phyloP scores from a whole-genome alignment of 2,797 vertebrate genomes.

The Onychomys arenicola region DNA sequence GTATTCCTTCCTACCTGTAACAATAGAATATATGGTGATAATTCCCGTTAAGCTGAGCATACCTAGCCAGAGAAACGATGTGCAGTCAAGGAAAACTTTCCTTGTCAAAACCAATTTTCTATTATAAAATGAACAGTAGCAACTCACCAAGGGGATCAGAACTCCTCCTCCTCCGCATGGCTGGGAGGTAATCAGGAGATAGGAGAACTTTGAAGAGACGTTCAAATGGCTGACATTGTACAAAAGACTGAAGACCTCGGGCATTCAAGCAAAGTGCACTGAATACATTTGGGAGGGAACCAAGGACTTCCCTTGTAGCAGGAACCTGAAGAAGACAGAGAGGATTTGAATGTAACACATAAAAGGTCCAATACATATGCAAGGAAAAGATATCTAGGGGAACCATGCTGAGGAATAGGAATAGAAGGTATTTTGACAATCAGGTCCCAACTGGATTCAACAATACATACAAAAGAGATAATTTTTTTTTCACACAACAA shows the following conservation, averaged over 20 bases:
- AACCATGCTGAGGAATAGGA: background rate
- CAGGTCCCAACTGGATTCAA: slow-evolving; percentile 31
- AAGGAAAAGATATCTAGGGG: background rate
- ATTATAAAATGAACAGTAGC: slow-evolving; percentile 33
- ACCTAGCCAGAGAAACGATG: slow-evolving; percentile 51
- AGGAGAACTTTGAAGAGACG: slow-evolving; percentile 98
- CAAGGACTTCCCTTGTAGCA: slow-evolving; percentile 97
- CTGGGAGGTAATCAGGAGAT: slow-evolving; percentile 98
- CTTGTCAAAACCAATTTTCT: slow-evolving; percentile 25
- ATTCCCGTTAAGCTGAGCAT: slow-evolving; percentile 40
- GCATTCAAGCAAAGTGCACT: slow-evolving; percentile 98
- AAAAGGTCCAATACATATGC: background rate
- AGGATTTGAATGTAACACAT: background rate
- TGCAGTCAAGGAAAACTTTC: slow-evolving; percentile 51
- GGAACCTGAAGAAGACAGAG: slow-evolving; percentile 91
- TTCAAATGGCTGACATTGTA: slow-evolving; percentile 98
- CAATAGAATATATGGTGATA: slow-evolving; percentile 3
- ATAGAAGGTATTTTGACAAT: background rate
- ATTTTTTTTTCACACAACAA: background rate
- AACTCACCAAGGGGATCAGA: slow-evolving; percentile 96
- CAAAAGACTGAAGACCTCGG: slow-evolving; percentile 97
- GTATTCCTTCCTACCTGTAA: slow-evolving; percentile 45
- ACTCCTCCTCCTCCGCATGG: slow-evolving; percentile 96
- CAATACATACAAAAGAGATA: background rate
- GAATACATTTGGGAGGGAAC: slow-evolving; percentile 98